These are phyloP conservation scores for Papilio dardanus DNA, from an alignment of 1,140 invertebrate species.

Conservation along the genomic window DNA sequence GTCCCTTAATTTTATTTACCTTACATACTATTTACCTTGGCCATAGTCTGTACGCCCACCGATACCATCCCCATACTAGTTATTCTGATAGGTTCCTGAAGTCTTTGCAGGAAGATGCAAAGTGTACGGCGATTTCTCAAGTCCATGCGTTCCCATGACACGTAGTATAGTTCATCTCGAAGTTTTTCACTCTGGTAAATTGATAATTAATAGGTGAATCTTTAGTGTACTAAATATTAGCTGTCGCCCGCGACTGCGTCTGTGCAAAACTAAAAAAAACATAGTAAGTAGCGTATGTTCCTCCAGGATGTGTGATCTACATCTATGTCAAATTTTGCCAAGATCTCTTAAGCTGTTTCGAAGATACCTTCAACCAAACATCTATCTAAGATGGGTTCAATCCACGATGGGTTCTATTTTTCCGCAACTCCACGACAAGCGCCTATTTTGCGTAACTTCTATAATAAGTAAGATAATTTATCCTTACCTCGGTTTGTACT, in stretches of 20 bases:
- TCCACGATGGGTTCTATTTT: too few species aligned
- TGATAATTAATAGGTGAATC: background rate
- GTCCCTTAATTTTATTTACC: too few species aligned
- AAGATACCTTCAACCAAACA: too few species aligned
- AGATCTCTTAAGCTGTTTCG: too few species aligned
- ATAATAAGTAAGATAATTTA: too few species aligned
- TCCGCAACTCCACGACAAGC: too few species aligned
- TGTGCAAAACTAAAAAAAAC: too few species aligned
- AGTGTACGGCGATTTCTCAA: constrained; percentile 37
- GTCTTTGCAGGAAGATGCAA: constrained; percentile 39
- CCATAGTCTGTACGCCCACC: constrained; percentile 45
- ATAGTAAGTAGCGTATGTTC: too few species aligned
- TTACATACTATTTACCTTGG: constrained; percentile 42
- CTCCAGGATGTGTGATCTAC: too few species aligned
- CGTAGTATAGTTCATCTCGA: constrained; percentile 37
- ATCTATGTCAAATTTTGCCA: too few species aligned
- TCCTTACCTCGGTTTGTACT: constrained; percentile 36
- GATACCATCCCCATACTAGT: constrained; percentile 38
- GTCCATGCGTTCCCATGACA: constrained; percentile 46
- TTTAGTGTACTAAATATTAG: background rate
- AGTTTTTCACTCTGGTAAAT: constrained; percentile 41
- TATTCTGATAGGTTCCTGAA: constrained; percentile 41
- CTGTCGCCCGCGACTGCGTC: background rate
- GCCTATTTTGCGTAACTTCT: too few species aligned
- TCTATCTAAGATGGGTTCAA: too few species aligned